Evolutionary conservation across 2,888 invertebrate species (phyloP).

Genomic region (Abscondita cerata): DNA sequence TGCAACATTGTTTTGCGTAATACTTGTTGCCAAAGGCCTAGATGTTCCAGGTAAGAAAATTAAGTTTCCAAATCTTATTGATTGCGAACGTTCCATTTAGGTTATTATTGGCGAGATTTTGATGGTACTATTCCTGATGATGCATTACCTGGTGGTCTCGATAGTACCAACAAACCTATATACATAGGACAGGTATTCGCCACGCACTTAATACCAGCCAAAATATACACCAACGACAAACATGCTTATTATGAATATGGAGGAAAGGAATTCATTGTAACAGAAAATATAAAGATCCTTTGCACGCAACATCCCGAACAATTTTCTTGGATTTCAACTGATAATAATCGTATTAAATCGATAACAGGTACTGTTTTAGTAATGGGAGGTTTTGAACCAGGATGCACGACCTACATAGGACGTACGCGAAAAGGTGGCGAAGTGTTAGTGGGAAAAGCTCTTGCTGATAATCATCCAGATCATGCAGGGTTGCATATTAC

Average conservation of each 20-base stretch:
- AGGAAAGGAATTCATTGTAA: not conserved
- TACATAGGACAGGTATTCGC: conserved; percentile 2
- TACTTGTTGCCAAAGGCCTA: no score
- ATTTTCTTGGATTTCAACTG: conserved; percentile 20
- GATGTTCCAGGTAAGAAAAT: no score
- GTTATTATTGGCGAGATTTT: conserved; percentile 10
- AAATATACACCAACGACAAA: not conserved
- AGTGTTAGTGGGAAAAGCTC: conserved; percentile 17
- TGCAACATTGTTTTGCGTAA: no score
- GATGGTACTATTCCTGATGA: not conserved
- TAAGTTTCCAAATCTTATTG: not conserved
- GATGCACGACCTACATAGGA: conserved; percentile 19
- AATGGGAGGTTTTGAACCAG: conserved; percentile 17
- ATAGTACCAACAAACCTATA: not conserved
- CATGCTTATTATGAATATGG: conserved; percentile 1
- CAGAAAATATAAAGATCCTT: conserved; percentile 13
- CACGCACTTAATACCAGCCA: not conserved
- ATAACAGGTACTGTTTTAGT: conserved; percentile 12
- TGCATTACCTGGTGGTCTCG: not conserved
- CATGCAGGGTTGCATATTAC: conserved; percentile 15
- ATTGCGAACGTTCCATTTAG: not conserved
- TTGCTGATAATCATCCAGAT: conserved; percentile 9
- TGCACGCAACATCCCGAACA: conserved; percentile 19
- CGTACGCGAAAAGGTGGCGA: conserved; percentile 6
- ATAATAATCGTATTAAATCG: not conserved